Evolutionary conservation across 2,113 vertebrate species (phyloP).

Genomic region (Podocnemis expansa): DNA sequence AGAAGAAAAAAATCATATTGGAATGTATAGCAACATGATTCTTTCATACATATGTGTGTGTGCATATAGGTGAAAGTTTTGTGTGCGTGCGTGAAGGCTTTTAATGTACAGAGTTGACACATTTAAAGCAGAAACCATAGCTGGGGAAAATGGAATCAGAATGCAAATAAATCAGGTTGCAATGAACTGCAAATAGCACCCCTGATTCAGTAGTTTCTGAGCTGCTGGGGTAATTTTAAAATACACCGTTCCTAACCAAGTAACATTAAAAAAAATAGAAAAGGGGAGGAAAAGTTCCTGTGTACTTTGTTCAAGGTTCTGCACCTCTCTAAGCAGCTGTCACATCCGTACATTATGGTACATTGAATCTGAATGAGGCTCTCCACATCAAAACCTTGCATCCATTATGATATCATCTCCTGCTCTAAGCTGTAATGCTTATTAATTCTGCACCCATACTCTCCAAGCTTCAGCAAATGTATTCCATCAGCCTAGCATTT

Average conservation of each 20-base stretch:
- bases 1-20: not conserved
- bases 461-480: constrained; percentile 87
- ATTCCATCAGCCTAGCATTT: constrained; percentile 91
- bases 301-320: constrained; percentile 80
- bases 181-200: constrained; percentile 1
- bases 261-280: constrained; percentile 16
- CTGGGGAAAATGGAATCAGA: not conserved
- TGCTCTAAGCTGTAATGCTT: constrained; percentile 88
- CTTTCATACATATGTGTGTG: rapidly evolving
- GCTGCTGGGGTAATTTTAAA: constrained; percentile 26
- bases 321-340: constrained; percentile 85
- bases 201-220: not conserved
- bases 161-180: not conserved
- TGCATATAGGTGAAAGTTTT: rapidly evolving
- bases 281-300: constrained; percentile 71
- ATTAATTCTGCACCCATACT: constrained; percentile 91
- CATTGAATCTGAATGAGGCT: constrained; percentile 89
- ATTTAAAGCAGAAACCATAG: constrained; percentile 7
- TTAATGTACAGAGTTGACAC: not conserved
- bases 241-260: constrained; percentile 39
- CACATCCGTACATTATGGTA: constrained; percentile 85
- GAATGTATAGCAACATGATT: rapidly evolving
- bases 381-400: constrained; percentile 87
- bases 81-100: not conserved
- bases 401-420: constrained; percentile 90